Base-by-base conservation (phyloP, 2,113 vertebrate genomes). In the Atherinomorus stipes region DNA sequence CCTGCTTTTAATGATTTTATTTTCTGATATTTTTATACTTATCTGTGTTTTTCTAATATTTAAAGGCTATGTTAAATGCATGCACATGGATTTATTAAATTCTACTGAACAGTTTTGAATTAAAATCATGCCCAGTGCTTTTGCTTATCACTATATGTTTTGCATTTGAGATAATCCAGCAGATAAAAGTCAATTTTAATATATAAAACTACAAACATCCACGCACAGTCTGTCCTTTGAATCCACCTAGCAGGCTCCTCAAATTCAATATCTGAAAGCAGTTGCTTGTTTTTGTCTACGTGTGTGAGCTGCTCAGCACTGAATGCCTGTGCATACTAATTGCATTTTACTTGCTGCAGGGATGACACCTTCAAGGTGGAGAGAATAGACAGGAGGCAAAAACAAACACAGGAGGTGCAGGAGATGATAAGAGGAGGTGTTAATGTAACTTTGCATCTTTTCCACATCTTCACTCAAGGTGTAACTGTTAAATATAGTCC, bases 351-450 rank as follows among this genome's bases (percentile, higher is more conserved):
- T 87, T 85, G 74, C 37, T 40, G 71, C 64, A 76, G n/a, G 49
- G 78, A 84, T 81, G 84, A 87, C 87, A 89, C 85, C 80, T 84
- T 60, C 44, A 58, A 79, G 81, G 81, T 45, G 47, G 59, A 87
- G 70, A 76, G 75, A 86, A 64, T 50, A 72, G 68, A 64, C 28
- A 52, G 53, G 78, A 74, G 85, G 63, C 68, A 59, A 67, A 71
- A 8, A 76, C 45, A 86, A 86, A 89, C 28, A 77, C 75, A 67
- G 68, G 53, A 81, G 66, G 88, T 76, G 85, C 64, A 72, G 56
- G 60, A 85, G 45, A 65, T 59, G 64, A 75, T 76, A 57, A 58
- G 73, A 81, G 57, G 31, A 78, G 80, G 85, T 81, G 88, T 78
- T 82, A 79, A 78, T 80, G 72, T 61, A 58, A 78, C 71, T 23